A percentile compares a stretch with the other conserved stretches of the same genome.
Evolutionary conservation across 2,113 vertebrate genomes (phyloP).

Genomic region (Cepphus grylle): DNA sequence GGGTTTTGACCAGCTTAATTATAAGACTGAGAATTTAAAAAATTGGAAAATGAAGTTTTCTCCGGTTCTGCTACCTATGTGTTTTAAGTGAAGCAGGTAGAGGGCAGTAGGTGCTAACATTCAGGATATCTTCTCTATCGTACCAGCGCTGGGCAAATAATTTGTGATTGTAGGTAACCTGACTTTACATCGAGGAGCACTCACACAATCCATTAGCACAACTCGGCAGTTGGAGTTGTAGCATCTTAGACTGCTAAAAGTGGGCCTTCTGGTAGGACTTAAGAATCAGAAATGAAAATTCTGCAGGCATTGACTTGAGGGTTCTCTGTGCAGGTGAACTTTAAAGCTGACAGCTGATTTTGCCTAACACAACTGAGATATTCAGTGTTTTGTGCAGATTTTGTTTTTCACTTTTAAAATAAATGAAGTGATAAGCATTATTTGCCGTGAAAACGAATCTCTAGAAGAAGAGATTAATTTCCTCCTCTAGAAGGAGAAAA

Average conservation of each 20-base stretch:
- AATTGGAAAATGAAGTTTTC: not conserved
- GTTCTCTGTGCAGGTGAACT: not conserved
- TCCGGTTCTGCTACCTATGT: not conserved
- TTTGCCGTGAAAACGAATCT: not conserved
- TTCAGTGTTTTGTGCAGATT: not conserved
- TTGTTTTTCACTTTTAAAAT: constrained; percentile 29
- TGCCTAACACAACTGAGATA: not conserved
- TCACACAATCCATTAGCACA: not conserved
- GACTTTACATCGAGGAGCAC: not conserved
- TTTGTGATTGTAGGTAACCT: not conserved
- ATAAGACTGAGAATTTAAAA: not conserved
- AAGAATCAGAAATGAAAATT: not conserved
- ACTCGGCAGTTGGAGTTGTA: not conserved
- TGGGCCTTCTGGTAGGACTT: not conserved
- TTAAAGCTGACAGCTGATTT: not conserved
- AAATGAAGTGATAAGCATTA: constrained; percentile 25
- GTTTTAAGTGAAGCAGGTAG: constrained; percentile 11
- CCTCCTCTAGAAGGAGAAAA: not conserved
- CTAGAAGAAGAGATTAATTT: not conserved
- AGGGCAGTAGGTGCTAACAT: constrained; percentile 42
- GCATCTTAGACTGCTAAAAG: not conserved
- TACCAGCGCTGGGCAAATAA: not conserved
- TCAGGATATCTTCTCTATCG: not conserved
- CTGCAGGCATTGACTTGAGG: not conserved
- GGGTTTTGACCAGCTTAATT: not conserved